Percentiles rank a stretch among this genome's conserved stretches.
phyloP scores from a whole-genome alignment of 2,888 invertebrate genomes.

The Yponomeuta sedellus region DNA sequence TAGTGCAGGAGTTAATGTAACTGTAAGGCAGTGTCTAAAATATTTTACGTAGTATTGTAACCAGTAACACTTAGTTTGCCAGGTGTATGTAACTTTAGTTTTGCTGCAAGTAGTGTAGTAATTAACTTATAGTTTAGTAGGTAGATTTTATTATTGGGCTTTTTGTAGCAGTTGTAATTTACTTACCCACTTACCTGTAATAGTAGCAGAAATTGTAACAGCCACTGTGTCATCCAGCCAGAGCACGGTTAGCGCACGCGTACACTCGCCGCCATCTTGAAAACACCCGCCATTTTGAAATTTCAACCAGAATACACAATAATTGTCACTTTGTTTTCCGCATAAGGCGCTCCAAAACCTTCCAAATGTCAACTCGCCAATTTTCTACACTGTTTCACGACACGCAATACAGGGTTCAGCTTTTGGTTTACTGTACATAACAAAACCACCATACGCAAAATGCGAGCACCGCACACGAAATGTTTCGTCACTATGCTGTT shows the following conservation, averaged over 20 bases:
- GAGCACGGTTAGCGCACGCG: constrained; percentile 24
- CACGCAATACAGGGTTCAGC: neutral
- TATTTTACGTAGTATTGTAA: neutral
- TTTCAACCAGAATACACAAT: neutral
- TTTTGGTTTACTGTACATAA: neutral
- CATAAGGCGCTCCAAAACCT: neutral
- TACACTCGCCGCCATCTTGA: constrained; percentile 11
- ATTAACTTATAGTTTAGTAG: no score
- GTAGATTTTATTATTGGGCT: neutral
- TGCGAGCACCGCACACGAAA: neutral
- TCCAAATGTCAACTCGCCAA: neutral
- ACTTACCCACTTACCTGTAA: neutral
- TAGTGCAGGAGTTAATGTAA: no score
- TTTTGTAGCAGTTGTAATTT: neutral
- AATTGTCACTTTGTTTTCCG: neutral
- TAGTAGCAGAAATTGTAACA: constrained; percentile 26
- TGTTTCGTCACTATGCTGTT: neutral
- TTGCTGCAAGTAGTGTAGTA: neutral
- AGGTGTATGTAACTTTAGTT: neutral
- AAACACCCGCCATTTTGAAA: constrained; percentile 8
- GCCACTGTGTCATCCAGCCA: constrained; percentile 45
- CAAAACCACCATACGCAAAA: neutral
- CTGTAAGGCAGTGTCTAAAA: neutral
- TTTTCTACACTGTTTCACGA: neutral
- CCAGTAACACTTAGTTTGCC: neutral